A percentile compares a stretch with the other conserved stretches of the same genome.
Evolutionary conservation across 2,888 invertebrate species (phyloP).

Genomic region (Dynastes maya): DNA sequence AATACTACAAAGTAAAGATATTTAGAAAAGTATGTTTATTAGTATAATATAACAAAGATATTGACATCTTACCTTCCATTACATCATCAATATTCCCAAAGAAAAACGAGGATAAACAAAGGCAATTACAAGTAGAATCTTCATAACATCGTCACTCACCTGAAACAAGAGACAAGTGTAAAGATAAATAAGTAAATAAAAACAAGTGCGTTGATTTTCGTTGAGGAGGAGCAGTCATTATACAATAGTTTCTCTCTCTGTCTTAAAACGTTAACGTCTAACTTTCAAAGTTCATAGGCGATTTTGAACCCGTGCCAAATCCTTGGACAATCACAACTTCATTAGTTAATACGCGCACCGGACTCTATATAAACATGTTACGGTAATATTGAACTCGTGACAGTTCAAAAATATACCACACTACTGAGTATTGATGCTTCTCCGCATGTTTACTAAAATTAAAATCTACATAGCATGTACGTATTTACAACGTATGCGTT

Average conservation of each 20-base stretch:
- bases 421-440: background rate
- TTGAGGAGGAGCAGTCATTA: background rate
- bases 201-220: background rate
- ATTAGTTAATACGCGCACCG: conserved; percentile 15
- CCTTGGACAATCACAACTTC: conserved; percentile 36
- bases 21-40: too few relatives aligned
- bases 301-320: conserved; percentile 8
- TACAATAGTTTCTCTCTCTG: background rate
- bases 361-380: background rate
- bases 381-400: conserved; percentile 25
- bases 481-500: too few relatives aligned
- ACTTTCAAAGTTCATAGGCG: background rate
- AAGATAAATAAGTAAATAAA: background rate
- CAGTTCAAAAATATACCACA: conserved; percentile 14
- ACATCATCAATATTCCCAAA: background rate
- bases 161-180: conserved; percentile 1
- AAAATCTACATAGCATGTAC: background rate
- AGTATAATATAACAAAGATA: too few relatives aligned
- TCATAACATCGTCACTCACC: conserved; percentile 11
- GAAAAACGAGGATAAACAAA: too few relatives aligned
- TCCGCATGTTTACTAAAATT: conserved; percentile 1
- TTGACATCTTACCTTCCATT: background rate
- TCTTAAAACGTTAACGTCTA: background rate
- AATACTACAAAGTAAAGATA: too few relatives aligned
- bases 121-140: too few relatives aligned